phyloP scores from a whole-genome alignment of 2,113 vertebrate species.

The Notechis scutatus region DNA sequence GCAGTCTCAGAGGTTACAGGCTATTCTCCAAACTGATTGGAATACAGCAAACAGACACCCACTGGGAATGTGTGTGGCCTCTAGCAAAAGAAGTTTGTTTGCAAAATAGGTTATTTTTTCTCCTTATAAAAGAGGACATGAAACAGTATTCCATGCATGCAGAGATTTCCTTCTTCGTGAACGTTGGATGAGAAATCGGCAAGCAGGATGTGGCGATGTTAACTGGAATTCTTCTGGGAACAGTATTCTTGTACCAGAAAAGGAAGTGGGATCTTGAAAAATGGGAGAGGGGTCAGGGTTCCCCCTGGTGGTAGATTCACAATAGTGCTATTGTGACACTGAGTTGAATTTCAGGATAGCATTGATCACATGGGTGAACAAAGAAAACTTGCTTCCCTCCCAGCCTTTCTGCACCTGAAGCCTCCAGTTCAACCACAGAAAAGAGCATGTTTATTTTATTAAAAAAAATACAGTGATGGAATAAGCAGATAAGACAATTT shows the following conservation, averaged over 20 bases:
- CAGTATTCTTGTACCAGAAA: constrained; percentile 36
- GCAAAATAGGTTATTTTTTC: constrained; percentile 48
- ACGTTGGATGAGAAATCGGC: constrained; percentile 44
- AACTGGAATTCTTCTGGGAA: constrained; percentile 29
- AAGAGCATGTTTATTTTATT: neutral
- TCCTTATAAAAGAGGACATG: constrained; percentile 41
- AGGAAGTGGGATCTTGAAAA: constrained; percentile 33
- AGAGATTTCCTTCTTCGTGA: constrained; percentile 47
- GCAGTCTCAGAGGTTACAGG: constrained; percentile 60
- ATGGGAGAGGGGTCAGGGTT: constrained; percentile 55
- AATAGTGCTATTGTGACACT: constrained; percentile 6
- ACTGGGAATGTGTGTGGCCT: constrained; percentile 58
- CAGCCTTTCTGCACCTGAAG: neutral
- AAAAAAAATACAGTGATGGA: neutral
- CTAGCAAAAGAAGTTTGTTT: constrained; percentile 35
- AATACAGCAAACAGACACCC: constrained; percentile 61
- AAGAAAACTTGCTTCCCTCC: neutral
- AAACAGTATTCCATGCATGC: constrained; percentile 55
- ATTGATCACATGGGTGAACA: neutral
- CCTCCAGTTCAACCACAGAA: neutral
- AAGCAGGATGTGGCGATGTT: constrained; percentile 52
- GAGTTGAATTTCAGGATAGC: neutral
- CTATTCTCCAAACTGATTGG: constrained; percentile 60
- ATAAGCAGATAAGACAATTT: neutral
- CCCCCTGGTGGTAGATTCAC: constrained; percentile 58